A percentile compares a stretch with the other conserved stretches of the same genome.
Conservation (phyloP, 37 sponge, comb jelly and placozoan genomes). For the Haliclona indistincta region DNA sequence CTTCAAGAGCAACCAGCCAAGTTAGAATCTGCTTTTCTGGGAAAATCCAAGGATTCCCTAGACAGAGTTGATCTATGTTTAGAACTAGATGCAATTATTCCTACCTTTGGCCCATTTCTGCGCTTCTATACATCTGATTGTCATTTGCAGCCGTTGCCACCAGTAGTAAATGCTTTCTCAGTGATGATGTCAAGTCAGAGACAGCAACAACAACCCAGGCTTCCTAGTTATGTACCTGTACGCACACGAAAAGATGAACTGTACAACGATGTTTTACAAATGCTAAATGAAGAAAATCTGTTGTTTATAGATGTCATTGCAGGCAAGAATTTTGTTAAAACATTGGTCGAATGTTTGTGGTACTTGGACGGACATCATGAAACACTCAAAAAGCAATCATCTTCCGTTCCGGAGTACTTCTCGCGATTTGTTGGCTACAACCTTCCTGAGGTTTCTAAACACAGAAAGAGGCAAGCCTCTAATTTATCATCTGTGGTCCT, state of each 20-base stretch:
- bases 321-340: constrained; percentile 27
- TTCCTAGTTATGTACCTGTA: constrained; percentile 3
- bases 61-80: constrained; percentile 17
- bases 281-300: constrained; percentile 1
- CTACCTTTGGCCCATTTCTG: constrained; percentile 17
- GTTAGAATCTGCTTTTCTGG: constrained; percentile 12
- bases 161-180: not conserved
- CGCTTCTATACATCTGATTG: not conserved
- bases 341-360: constrained; percentile 31
- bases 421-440: constrained; percentile 22
- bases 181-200: constrained; percentile 2
- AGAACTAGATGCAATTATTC: constrained; percentile 4
- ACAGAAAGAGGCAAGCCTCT: constrained; percentile 7
- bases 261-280: not conserved
- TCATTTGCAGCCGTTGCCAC: not conserved
- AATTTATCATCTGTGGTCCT: constrained; percentile 7
- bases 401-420: constrained; percentile 25
- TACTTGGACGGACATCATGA: constrained; percentile 46
- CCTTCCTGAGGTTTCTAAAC: constrained; percentile 27
- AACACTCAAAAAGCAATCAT: constrained; percentile 2
- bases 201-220: not conserved
- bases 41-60: constrained; percentile 15
- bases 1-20: not conserved
- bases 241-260: constrained; percentile 2
- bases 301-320: not conserved